These are phyloP conservation scores for Papilio aristodemus DNA, from an alignment of 1,140 invertebrate genomes.

Conservation along the genomic window DNA sequence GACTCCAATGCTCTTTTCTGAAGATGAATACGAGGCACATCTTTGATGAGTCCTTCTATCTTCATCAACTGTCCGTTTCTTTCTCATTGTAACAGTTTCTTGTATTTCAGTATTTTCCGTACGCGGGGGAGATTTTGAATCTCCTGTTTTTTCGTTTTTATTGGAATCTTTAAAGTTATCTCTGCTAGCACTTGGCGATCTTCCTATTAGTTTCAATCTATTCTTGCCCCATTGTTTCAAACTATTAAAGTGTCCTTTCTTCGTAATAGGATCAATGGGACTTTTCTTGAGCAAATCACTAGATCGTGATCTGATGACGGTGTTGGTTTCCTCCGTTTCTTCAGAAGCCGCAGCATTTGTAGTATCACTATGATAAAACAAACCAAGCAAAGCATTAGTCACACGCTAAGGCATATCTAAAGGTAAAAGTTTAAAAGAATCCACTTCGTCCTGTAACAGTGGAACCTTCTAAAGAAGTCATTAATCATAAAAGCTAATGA, in stretches of 20 bases:
- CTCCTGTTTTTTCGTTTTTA: conserved; percentile 71
- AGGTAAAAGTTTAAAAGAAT: conserved; percentile 58
- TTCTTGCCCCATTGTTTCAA: conserved; percentile 91
- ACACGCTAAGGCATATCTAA: conserved; percentile 75
- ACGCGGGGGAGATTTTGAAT: conserved; percentile 65
- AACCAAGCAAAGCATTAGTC: conserved; percentile 81
- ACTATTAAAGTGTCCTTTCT: conserved; percentile 89
- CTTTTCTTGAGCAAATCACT: conserved; percentile 86
- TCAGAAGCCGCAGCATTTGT: conserved; percentile 81
- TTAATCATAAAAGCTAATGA: conserved; percentile 75
- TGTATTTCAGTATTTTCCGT: conserved; percentile 83
- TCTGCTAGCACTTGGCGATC: conserved; percentile 79
- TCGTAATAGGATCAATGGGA: conserved; percentile 78
- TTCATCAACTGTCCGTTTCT: conserved; percentile 78
- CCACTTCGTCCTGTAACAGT: conserved; percentile 71
- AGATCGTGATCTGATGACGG: conserved; percentile 83
- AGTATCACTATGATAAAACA: conserved; percentile 82
- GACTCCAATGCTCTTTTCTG: conserved; percentile 84
- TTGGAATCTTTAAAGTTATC: conserved; percentile 74
- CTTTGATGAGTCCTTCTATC: conserved; percentile 84
- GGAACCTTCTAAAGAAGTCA: conserved; percentile 60
- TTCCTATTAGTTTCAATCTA: conserved; percentile 86
- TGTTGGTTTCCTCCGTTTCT: conserved; percentile 76
- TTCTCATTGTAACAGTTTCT: conserved; percentile 83
- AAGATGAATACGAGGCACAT: conserved; percentile 88